Base-by-base conservation (phyloP, 2,888 invertebrate genomes). In the Drosophila cognata region DNA sequence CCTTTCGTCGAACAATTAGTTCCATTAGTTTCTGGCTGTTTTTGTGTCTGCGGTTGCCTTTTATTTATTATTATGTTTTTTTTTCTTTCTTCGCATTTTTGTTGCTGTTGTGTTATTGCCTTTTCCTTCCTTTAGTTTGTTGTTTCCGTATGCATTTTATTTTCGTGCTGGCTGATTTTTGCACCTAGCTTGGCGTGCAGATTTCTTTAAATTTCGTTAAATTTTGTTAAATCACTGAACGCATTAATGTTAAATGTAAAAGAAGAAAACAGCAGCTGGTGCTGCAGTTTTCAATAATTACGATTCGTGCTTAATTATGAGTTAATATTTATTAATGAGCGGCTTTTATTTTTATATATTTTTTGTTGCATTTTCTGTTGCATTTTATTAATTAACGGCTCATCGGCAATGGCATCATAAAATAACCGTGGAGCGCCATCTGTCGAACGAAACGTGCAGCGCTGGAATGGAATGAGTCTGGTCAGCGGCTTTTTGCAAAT, bases 1-100 rank as follows among this genome's bases (percentile, higher is more conserved):
- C 82, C 74, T 89, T 86, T 86, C 85, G 86, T 82, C 61, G 53
- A 65, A 85, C 85, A 86, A 86, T 86, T 89, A 86, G 90, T 86
- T 86, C 88, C 85, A 86, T 86, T 85, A 89, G 83, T 88, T 88
- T 80, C 69, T 64, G 70, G 69, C 74, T 68, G 74, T 56, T 67
- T 70, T 75, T 79, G 36, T 61, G 57, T 60, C 61, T 73, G 57
- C 48, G 58, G 62, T 60, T 70, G 38, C 41, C 57, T 36, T 56
- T 31, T 57, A 28, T 56, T 56, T 46, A 25, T 25, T 46, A 46
- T 46, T 46, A 46, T 25, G 25, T 56, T 36, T 61, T 73, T 60
- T n/a, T 59, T 25, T 55, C 46, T 11, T 51, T 61, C 41, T 35
- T 48, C 43, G 11, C n/a, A 28, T 56, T 28, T 38, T 41, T 41